A percentile compares a stretch with the other conserved stretches of the same genome.
Conservation (phyloP, 1,140 invertebrate genomes). For the Ostrea denselamellosa region DNA sequence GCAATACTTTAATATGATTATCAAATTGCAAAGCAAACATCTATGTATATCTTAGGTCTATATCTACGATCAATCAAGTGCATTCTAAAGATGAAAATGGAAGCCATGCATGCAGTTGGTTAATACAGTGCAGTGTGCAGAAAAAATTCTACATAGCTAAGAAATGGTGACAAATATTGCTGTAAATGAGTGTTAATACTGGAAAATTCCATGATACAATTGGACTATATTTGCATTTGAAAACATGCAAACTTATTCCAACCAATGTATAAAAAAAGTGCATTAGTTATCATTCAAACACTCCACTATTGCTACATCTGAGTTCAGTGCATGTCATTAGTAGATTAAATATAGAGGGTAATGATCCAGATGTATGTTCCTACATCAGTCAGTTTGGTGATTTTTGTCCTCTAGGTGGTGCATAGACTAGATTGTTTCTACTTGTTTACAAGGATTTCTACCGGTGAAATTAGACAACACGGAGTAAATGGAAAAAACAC, state of each 20-base stretch:
- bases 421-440: constrained; percentile 11
- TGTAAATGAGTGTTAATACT: constrained; percentile 18
- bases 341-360: constrained; percentile 32
- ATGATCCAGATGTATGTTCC: constrained; percentile 9
- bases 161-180: not conserved
- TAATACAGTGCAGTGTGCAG: not conserved
- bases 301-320: not conserved
- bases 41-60: not conserved
- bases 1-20: not conserved
- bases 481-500: not conserved
- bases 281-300: not conserved
- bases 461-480: constrained; percentile 13
- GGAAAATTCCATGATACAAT: constrained; percentile 28
- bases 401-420: not conserved
- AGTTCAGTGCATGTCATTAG: constrained; percentile 29
- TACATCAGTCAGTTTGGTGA: not conserved
- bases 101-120: constrained; percentile 9
- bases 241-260: constrained; percentile 25
- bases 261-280: constrained; percentile 7
- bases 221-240: not conserved
- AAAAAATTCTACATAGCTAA: not conserved
- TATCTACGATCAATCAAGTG: not conserved
- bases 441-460: constrained; percentile 6
- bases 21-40: not conserved
- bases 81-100: not conserved